Evolutionary conservation across 2,113 vertebrate species (phyloP).

Genomic region (human (Homo sapiens)): DNA sequence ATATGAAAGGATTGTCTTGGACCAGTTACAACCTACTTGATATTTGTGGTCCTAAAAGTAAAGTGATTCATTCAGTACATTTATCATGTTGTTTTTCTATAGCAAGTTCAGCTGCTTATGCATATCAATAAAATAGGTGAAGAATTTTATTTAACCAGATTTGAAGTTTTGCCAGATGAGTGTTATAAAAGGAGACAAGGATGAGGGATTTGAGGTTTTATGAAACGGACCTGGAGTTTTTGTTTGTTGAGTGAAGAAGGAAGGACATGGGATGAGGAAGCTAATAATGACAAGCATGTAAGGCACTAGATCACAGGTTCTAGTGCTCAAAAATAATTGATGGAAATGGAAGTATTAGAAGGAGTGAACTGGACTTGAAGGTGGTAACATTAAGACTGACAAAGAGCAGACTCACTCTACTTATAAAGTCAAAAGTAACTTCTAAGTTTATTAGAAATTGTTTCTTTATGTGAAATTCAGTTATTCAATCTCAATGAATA

Average conservation of each 20-base stretch:
- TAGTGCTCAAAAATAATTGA: not conserved
- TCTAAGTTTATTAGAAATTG: not conserved
- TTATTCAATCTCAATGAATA: not conserved
- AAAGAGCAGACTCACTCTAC: not conserved
- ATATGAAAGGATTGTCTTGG: not conserved
- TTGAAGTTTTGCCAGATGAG: not conserved
- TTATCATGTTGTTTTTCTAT: not conserved
- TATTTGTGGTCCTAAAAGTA: constrained; percentile 12
- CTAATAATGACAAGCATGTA: not conserved
- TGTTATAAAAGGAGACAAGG: not conserved
- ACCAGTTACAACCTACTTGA: not conserved
- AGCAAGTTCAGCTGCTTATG: not conserved
- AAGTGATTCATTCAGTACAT: not conserved
- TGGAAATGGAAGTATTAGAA: not conserved
- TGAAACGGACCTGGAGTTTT: not conserved
- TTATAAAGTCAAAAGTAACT: not conserved
- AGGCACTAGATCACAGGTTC: not conserved
- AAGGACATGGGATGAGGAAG: not conserved
- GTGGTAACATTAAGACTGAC: not conserved
- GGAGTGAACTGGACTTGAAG: not conserved
- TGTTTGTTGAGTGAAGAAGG: not conserved
- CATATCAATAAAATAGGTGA: not conserved
- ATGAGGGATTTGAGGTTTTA: not conserved
- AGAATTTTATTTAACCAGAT: not conserved
- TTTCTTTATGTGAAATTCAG: not conserved